Evolutionary conservation across 2,797 vertebrate species (phyloP), one percentile per base, ranked within the genome.

Genomic region (Parambassis ranga): DNA sequence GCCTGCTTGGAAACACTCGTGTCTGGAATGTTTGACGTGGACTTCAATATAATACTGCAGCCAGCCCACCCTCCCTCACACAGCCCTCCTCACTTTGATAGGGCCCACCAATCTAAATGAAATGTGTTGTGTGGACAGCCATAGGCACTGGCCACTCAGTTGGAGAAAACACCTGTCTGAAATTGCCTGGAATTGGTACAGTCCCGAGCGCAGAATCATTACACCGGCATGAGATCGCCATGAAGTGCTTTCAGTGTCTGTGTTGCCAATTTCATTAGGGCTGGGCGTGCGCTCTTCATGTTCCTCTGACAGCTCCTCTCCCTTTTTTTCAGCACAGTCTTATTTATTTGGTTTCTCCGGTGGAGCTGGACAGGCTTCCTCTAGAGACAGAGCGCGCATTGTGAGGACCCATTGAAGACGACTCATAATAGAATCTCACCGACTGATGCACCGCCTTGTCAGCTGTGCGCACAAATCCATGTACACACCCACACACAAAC

Each of bases 141-240:
- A 30, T 48, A 56, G 82, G 81, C 73, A 2, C 41, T 32, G 68
- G 68, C 58, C 65, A 67, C 66, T 70, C 77, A 66, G 46, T 75
- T 6, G 20, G 61, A 71, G 83, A 81, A 78, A 84, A 88, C 80
- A 77, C 75, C 79, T 77, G 84, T 78, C 68, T 71, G 49, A 80
- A 86, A 84, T 70, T 79, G 81, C 62, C 58, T 75, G 72, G 55
- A 67, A 72, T 59, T 42, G 27, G 68, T 66, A 63, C 53, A 61
- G 60, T 81, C 57, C 59, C 42, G 38, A 37, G 52, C 13, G 16
- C 13, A 0, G 70, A 72, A 57, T 86, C 72, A 65, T 77, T 77
- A 82, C 77, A 53, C 47, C 14, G 2, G 38, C 60, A 67, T 70
- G 71, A 59, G 79, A 62, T 75, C 49, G 26, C 57, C 51, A 63